phyloP scores from a whole-genome alignment of 2,888 invertebrate species.

The Xylocampa areola region DNA sequence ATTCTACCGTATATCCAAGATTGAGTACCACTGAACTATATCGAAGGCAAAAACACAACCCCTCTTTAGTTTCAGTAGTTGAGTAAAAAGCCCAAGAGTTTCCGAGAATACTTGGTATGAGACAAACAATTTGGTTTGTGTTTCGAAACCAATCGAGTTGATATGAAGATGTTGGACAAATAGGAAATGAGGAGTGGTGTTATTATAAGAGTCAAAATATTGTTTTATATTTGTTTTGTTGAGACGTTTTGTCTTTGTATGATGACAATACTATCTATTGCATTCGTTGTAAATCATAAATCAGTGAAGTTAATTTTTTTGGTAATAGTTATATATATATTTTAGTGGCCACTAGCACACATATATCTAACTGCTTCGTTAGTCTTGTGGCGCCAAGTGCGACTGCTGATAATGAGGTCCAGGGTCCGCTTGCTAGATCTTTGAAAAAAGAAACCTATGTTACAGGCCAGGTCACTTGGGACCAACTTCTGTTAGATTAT shows the following conservation, averaged over 20 bases:
- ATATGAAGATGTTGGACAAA: conserved; percentile 52
- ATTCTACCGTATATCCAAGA: background rate
- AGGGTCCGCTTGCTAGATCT: too few relatives aligned
- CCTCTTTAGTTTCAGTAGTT: conserved; percentile 21
- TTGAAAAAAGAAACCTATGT: too few relatives aligned
- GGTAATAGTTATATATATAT: too few relatives aligned
- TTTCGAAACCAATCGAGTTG: conserved; percentile 53
- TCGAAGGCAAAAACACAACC: conserved; percentile 24
- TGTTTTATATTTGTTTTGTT: background rate
- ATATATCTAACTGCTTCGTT: too few relatives aligned
- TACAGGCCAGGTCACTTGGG: too few relatives aligned
- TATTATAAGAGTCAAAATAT: conserved; percentile 6
- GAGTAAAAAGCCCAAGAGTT: conserved; percentile 24
- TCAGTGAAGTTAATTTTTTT: too few relatives aligned
- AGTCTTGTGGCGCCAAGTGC: too few relatives aligned
- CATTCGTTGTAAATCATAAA: too few relatives aligned
- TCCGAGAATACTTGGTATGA: conserved; percentile 45
- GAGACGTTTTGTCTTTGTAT: background rate
- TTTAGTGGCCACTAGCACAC: too few relatives aligned
- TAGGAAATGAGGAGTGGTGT: conserved; percentile 12
- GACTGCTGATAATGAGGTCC: too few relatives aligned
- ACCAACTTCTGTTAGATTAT: too few relatives aligned
- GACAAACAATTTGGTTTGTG: conserved; percentile 57
- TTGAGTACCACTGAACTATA: conserved; percentile 31
- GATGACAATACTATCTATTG: too few relatives aligned